Conservation (phyloP, 2,888 invertebrate species). For the Meghimatium bilineatum region DNA sequence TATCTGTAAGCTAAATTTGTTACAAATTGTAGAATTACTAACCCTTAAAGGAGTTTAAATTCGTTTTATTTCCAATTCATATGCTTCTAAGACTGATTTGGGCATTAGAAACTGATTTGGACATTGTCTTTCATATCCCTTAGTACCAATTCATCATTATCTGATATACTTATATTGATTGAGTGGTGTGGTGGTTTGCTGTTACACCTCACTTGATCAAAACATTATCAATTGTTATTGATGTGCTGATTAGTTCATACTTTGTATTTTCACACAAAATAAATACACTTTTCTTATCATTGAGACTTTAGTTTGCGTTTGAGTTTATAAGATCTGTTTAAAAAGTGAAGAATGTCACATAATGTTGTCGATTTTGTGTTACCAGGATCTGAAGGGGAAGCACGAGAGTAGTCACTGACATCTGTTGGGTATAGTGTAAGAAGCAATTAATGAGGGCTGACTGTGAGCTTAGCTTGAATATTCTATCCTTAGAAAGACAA, state of each 20-base stretch:
- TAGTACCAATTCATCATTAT: neutral
- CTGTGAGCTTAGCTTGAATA: too few relatives aligned
- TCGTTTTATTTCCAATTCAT: neutral
- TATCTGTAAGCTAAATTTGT: neutral
- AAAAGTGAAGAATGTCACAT: too few relatives aligned
- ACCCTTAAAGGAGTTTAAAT: neutral
- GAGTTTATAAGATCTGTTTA: neutral
- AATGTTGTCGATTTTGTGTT: too few relatives aligned
- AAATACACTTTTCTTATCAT: slow-evolving; percentile 13
- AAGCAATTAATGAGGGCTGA: too few relatives aligned
- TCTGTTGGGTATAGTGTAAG: too few relatives aligned
- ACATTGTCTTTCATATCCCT: slow-evolving; percentile 19
- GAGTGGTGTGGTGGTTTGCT: neutral
- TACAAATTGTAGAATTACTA: neutral
- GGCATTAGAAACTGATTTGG: too few relatives aligned
- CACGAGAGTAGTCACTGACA: too few relatives aligned
- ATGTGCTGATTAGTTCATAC: slow-evolving; percentile 5
- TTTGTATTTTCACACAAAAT: slow-evolving; percentile 29
- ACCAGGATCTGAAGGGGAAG: too few relatives aligned
- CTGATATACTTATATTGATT: neutral
- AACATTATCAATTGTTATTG: neutral
- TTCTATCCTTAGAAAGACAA: too few relatives aligned
- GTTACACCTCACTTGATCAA: neutral
- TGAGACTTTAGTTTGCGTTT: neutral
- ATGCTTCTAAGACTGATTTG: slow-evolving; percentile 1